Base-by-base conservation (phyloP, 2,113 vertebrate genomes). In the Pygoscelis adeliae region DNA sequence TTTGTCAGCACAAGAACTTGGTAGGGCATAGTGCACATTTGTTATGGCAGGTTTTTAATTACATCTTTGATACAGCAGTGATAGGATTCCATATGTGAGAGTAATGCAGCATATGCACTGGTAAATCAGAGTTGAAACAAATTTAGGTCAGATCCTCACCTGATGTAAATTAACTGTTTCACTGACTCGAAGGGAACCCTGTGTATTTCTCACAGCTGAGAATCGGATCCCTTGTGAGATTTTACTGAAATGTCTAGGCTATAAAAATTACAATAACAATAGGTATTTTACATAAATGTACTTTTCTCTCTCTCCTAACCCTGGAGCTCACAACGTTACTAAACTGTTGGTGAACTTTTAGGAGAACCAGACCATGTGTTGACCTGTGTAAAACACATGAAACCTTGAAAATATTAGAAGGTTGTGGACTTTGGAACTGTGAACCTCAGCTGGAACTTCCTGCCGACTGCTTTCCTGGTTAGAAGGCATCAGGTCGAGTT, bases 371-470 rank as follows among this genome's bases (percentile, higher is more conserved):
- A 21, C 89, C 85, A 83, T 72, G 65, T 97, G 96, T 84, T 93
- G 74, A 94, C 87, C 72, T 83, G 80, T 38, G 56, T 58, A 91
- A 95, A 97, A 89, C 91, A 95, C 78, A 89, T 34, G 44, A 95
- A 96, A 91, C 93, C 93, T 96, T 95, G 97, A 95, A 96, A 93
- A 83, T 93, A 97, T 96, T 97, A 97, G 96, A 95, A 96, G 83
- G 93, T 88, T 94, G 90, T 1, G 52, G 94, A 97, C 96, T 92
- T 93, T 87, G 89, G 93, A 97, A 95, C 87, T 91, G 91, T 97
- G 89, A 95, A 90, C 94, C 92, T 94, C 91, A 94, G 97, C 90
- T 97, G 96, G 98, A 98, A 96, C 97, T 97, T 98, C 97, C 98
- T 98, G 97, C 91, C 6, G 5, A 36, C 87, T 65, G 86, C 78